These are phyloP conservation scores for Platorchestia sp. DNA, from an alignment of 1,140 invertebrate species.

Conservation along the genomic window DNA sequence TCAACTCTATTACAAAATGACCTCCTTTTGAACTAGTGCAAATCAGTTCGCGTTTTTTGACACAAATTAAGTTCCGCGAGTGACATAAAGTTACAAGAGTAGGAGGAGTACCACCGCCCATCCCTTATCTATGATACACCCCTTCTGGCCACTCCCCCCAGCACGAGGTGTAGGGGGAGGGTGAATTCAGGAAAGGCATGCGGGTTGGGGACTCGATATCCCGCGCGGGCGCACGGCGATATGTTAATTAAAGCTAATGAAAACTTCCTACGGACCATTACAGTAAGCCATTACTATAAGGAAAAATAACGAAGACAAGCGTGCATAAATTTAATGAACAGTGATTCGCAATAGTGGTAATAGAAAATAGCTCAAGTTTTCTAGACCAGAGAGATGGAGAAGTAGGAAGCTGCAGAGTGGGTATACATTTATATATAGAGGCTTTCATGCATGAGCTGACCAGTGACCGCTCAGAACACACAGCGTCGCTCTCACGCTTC, in stretches of 20 bases:
- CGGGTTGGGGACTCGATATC: neutral
- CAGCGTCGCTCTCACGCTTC: too few relatives aligned
- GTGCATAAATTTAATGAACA: slow-evolving; percentile 28
- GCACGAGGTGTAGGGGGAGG: too few relatives aligned
- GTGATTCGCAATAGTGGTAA: slow-evolving; percentile 25
- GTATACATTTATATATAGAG: neutral
- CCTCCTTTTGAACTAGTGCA: neutral
- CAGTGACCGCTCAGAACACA: neutral
- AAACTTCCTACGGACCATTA: slow-evolving; percentile 14
- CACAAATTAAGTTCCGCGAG: neutral
- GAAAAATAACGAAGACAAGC: slow-evolving; percentile 47
- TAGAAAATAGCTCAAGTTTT: neutral
- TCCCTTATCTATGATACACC: neutral
- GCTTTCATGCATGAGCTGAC: neutral
- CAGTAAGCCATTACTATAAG: slow-evolving; percentile 39
- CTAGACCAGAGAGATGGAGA: slow-evolving; percentile 6
- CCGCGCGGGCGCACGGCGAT: neutral
- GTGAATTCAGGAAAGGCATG: neutral
- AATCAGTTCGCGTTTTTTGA: neutral
- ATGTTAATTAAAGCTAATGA: slow-evolving; percentile 50
- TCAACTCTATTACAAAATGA: neutral
- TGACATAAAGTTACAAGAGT: neutral
- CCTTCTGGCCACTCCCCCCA: neutral
- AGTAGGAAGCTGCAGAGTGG: neutral
- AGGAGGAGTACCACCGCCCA: neutral